phyloP scores from a whole-genome alignment of 2,797 vertebrate genomes.

The Catostomus latipinnis region DNA sequence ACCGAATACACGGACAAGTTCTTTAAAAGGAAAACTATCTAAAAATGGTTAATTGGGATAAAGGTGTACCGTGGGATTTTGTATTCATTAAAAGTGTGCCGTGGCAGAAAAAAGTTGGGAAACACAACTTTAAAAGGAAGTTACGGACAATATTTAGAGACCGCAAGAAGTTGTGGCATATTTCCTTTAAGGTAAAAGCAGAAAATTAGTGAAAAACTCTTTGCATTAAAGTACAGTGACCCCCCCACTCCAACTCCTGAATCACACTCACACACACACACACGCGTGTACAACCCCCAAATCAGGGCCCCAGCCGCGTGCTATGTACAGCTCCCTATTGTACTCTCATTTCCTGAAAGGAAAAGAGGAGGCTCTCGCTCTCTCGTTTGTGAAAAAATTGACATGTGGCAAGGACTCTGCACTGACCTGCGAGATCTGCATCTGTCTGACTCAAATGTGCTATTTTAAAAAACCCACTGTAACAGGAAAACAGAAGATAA shows the following conservation, averaged over 20 bases:
- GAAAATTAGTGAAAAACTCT: background rate
- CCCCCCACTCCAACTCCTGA: background rate
- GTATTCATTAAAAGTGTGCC: no score
- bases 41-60: no score
- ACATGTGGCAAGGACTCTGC: constrained; percentile 42
- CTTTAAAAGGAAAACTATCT: no score
- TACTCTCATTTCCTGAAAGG: constrained; percentile 68
- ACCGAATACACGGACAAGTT: no score
- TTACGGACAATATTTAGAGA: background rate
- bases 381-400: constrained; percentile 39
- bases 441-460: constrained; percentile 29
- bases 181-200: background rate
- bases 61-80: no score
- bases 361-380: constrained; percentile 54
- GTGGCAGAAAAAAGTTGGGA: background rate
- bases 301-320: constrained; percentile 46
- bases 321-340: constrained; percentile 59
- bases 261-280: constrained; percentile 37
- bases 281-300: constrained; percentile 20
- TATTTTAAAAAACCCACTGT: constrained; percentile 46
- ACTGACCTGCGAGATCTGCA: constrained; percentile 34
- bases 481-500: constrained; percentile 32
- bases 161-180: constrained; percentile 6
- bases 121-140: background rate
- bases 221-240: constrained; percentile 24